Base-by-base conservation (phyloP, 2,888 invertebrate genomes). In the Amiota minor region DNA sequence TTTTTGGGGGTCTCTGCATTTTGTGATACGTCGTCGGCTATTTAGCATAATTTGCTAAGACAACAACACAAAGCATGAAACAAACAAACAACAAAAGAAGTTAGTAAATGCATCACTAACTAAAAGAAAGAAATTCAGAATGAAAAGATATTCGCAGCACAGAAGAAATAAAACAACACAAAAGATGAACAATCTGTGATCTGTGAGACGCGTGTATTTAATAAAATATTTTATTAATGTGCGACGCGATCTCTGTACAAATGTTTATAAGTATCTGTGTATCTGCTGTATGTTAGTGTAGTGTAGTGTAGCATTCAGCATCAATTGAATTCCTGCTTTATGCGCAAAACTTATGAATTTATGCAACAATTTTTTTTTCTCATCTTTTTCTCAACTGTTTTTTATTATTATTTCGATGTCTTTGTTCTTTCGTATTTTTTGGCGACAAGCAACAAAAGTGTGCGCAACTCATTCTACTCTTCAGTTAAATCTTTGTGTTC, bases 191-290 rank as follows among this genome's bases (percentile, higher is more conserved):
- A 61, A 23, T 12, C 62, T 9, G 23, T 53, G n/a, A 35, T n/a
- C 62, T 62, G 65, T 72, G 80, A 12, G 78, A 83, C 83, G 83
- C 86, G 86, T 83, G 83, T 83, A 86, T 83, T 83, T 83, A 83
- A 83, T 83, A 83, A 86, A 83, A 83, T 83, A 83, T 83, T 83
- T 86, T 83, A 83, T 83, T 83, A 83, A 83, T 83, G 86, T 83
- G 83, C 86, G 35, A 4, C 35, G 83, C 84, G 81, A 70, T 65
- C 77, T 73, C 65, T 72, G 72, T 59, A n/a, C 12, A 76, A 77
- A 77, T 77, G 81, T 12, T 12, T 18, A 23, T 14, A 12, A 18
- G 65, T 11, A 76, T 77, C 76, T 72, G 70, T 64, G 75, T 55
- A 67, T 70, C 73, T 70, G 70, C 75, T 64, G 1, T 35, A 6